phyloP scores from a whole-genome alignment of 2,797 vertebrate genomes.

The Fistularia tabacaria region DNA sequence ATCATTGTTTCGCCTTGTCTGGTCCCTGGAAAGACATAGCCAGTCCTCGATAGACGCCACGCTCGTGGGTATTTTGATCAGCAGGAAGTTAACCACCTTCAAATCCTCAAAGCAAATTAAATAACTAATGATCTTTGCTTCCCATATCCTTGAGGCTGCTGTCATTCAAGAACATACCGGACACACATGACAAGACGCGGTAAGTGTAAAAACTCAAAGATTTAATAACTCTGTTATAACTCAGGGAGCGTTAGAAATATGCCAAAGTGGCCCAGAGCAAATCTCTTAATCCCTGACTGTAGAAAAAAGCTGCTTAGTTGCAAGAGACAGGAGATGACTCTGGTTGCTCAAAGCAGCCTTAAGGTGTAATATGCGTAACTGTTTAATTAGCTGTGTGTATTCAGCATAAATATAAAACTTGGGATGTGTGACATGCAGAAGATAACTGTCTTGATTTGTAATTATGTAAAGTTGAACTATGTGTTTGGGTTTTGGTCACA shows the following conservation, averaged over 20 bases:
- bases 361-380: conserved; percentile 28
- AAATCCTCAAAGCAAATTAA: conserved; percentile 47
- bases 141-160: conserved; percentile 2
- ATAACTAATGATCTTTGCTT: conserved; percentile 45
- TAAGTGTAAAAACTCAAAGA: too few relatives aligned
- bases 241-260: conserved; percentile 18
- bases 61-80: too few relatives aligned
- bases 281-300: conserved; percentile 47
- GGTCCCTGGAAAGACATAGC: too few relatives aligned
- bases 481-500: too few relatives aligned
- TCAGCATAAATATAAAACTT: conserved; percentile 3
- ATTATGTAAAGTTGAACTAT: not conserved
- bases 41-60: too few relatives aligned
- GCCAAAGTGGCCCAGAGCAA: conserved; percentile 45
- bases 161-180: too few relatives aligned
- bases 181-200: conserved; percentile 38
- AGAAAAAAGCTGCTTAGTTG: conserved; percentile 63
- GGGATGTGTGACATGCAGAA: not conserved
- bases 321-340: conserved; percentile 54
- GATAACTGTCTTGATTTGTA: not conserved
- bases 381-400: conserved; percentile 13
- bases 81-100: conserved; percentile 39
- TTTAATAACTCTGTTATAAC: too few relatives aligned
- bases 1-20: too few relatives aligned
- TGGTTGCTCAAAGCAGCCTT: conserved; percentile 37